These are phyloP conservation scores for Eupsittula cactorum DNA, from an alignment of 2,113 vertebrate genomes.

Conservation along the genomic window DNA sequence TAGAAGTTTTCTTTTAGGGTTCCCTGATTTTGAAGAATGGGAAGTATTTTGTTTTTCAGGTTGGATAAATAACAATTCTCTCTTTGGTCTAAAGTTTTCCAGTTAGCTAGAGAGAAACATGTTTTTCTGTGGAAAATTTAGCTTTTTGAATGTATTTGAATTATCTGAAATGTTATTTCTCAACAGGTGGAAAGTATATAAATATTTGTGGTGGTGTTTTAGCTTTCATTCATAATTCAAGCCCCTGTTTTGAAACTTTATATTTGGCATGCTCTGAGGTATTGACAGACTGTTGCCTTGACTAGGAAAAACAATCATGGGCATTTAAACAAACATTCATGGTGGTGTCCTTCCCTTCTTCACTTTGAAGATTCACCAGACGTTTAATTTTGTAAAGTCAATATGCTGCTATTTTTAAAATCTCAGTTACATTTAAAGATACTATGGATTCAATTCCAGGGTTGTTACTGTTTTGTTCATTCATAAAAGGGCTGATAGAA, in stretches of 20 bases:
- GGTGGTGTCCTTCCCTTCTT: neutral
- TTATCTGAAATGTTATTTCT: constrained; percentile 12
- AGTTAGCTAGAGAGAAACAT: neutral
- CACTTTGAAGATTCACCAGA: neutral
- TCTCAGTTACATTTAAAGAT: neutral
- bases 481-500: neutral
- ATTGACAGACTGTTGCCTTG: constrained; percentile 35
- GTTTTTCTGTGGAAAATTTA: constrained; percentile 32
- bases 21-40: neutral
- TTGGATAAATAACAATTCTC: neutral
- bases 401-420: neutral
- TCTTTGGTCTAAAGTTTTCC: constrained; percentile 2
- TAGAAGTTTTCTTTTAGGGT: neutral
- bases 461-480: neutral
- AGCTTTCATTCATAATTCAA: neutral
- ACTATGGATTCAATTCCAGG: neutral
- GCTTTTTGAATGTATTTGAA: constrained; percentile 15
- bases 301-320: constrained; percentile 17
- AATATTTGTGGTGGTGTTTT: constrained; percentile 15
- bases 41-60: neutral
- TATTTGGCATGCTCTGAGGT: constrained; percentile 1
- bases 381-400: neutral
- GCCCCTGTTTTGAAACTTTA: constrained; percentile 26
- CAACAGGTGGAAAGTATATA: too few species aligned
- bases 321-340: neutral